A percentile compares a stretch with the other conserved stretches of the same genome.
phyloP scores from a whole-genome alignment of 1,140 invertebrate genomes.

The Tetramorium parvispinum region DNA sequence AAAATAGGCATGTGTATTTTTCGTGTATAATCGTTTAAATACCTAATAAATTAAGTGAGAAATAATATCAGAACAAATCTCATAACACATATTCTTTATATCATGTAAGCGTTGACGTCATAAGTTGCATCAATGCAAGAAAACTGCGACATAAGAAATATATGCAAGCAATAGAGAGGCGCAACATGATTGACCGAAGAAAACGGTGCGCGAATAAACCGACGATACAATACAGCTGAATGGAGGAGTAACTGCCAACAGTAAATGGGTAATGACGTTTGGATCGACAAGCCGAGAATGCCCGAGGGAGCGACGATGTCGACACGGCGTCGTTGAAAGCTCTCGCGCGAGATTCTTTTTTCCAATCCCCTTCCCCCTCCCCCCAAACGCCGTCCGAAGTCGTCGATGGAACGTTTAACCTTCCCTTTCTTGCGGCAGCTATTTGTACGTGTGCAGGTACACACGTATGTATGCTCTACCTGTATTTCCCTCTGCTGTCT shows the following conservation, averaged over 20 bases:
- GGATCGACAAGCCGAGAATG: constrained; percentile 61
- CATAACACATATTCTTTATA: not conserved
- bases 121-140: not conserved
- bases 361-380: not conserved
- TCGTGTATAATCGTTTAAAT: not conserved
- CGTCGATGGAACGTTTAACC: constrained; percentile 72
- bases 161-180: constrained; percentile 49
- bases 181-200: constrained; percentile 69
- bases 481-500: constrained; percentile 17
- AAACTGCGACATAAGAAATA: constrained; percentile 57
- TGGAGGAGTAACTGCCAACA: constrained; percentile 36
- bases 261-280: constrained; percentile 71
- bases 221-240: constrained; percentile 70
- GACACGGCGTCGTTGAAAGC: constrained; percentile 53
- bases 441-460: not conserved
- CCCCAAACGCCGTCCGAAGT: constrained; percentile 42
- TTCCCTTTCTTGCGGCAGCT: constrained; percentile 61
- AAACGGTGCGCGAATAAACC: constrained; percentile 65
- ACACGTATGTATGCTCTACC: not conserved
- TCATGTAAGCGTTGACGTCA: not conserved
- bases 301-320: constrained; percentile 60
- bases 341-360: constrained; percentile 50
- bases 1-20: not conserved
- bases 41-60: not conserved
- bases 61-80: not conserved